Evolutionary conservation across 2,888 invertebrate species (phyloP), one percentile per base, ranked within the genome.

Genomic region (Erynnis tages): DNA sequence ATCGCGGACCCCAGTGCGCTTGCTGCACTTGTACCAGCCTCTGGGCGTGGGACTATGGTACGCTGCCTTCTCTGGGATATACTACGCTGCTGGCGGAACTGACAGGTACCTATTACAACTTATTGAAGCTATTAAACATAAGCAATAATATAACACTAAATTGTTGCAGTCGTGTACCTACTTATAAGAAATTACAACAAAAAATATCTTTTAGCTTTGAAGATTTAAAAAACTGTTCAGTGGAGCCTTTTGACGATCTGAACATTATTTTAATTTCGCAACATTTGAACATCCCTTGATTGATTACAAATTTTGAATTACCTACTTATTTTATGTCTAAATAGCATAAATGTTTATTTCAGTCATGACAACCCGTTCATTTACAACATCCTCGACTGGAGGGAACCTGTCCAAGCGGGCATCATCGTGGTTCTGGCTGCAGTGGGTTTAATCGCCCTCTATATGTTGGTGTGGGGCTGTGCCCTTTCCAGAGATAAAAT

Each of bases 301-400:
- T n/a, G n/a, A n/a, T n/a, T n/a, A n/a, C n/a, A n/a, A n/a, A n/a
- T n/a, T n/a, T n/a, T n/a, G n/a, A n/a, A n/a, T n/a, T 38, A 19
- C 10, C n/a, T 34, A 34, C 34, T 8, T 8, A 25, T 8, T 2
- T 7, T 23, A 5, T 7, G 5, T 29, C 11, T 10, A 10, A 29
- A 11, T 10, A 0, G 10, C n/a, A 3, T 37, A 37, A 23, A 16
- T 14, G 5, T 34, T 25, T 30, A 37, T 46, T 86, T 41, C 72
- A 92, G 94, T 59, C 82, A 90, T 53, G 93, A 93, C 13, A 79
- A 91, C 55, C 91, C 90, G 10, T 93, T 89, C 69, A 94, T 96
- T 64, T 96, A 96, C 81, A 91, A 92, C 53, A 91, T 95, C 54
- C 80, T 96, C 58, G 93, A 96, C 79, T 96, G 96, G 96, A 85